Base-by-base conservation (phyloP, 2,113 vertebrate genomes). In the Cinclus mexicanus region DNA sequence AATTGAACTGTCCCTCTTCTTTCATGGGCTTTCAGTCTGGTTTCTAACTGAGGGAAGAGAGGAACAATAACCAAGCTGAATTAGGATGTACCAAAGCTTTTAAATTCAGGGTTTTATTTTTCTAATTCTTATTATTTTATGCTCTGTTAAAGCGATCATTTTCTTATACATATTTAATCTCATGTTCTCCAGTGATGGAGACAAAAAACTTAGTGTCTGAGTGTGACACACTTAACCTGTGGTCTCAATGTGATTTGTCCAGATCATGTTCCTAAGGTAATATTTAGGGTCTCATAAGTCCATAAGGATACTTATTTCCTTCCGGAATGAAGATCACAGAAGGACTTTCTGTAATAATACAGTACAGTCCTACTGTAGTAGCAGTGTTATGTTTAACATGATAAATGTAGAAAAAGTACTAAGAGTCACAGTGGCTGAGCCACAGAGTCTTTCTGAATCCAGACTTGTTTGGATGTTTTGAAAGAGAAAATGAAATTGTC, bases 401-500 rank as follows among this genome's bases (percentile, higher is more conserved):
- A 85, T 65, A 60, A 67, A 57, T n/a, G 23, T 28, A 77, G 39
- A 47, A 91, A 25, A 70, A 81, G 17, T 46, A 26, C n/a, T 46
- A 46, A 78, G 61, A 63, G 42, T 60, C 44, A 8, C 49, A 57
- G 65, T 63, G 88, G 21, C 74, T 69, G 63, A 83, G 85, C 60
- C 61, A 78, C 16, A 29, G 5, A 37, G 60, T 47, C 50, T 72
- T 82, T 93, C 63, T 85, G 82, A 84, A 63, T 94, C 82, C 81
- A 28, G 31, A 55, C 59, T 97, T 94, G 74, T 91, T 83, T 71
- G 64, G 78, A 83, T 68, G 56, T 68, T 92, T 65, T 87, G 72
- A 92, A 72, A 83, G 78, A 93, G 91, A 94, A 96, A 94, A 95
- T 63, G 49, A 59, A 87, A 77, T 88, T 61, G 55, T 95, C 94